Evolutionary conservation across 2,113 vertebrate genomes (phyloP).

Genomic region (Lepisosteus oculatus): DNA sequence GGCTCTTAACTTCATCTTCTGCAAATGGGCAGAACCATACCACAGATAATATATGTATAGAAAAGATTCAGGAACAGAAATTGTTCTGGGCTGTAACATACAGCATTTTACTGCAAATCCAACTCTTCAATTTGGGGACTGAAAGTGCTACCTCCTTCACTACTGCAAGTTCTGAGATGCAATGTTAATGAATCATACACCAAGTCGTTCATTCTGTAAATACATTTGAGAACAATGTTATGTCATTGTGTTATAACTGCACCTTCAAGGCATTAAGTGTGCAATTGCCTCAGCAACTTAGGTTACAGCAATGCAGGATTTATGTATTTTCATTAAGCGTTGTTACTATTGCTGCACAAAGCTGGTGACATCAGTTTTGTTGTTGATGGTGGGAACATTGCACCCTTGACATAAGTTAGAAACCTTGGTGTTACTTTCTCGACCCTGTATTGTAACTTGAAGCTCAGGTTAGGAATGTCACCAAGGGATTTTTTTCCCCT

Average conservation of each 20-base stretch:
- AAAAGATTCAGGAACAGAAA: neutral
- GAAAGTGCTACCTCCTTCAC: slow-evolving; percentile 16
- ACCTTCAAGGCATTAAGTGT: neutral
- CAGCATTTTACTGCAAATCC: too few species aligned
- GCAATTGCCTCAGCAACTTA: slow-evolving; percentile 38
- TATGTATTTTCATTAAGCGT: slow-evolving; percentile 71
- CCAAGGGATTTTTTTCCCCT: too few species aligned
- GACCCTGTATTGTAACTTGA: too few species aligned
- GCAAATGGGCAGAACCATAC: too few species aligned
- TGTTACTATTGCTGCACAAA: slow-evolving; percentile 54
- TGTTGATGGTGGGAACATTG: slow-evolving; percentile 40
- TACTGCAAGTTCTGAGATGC: slow-evolving; percentile 28
- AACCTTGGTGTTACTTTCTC: too few species aligned
- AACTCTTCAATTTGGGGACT: neutral
- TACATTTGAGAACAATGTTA: slow-evolving; percentile 27
- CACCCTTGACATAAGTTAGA: slow-evolving; percentile 31
- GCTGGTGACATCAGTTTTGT: slow-evolving; percentile 33
- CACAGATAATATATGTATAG: too few species aligned
- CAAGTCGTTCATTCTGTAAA: slow-evolving; percentile 29
- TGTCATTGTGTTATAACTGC: neutral
- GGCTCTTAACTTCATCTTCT: too few species aligned
- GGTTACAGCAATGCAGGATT: slow-evolving; percentile 53
- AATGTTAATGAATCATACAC: slow-evolving; percentile 48
- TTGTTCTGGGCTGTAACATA: neutral
- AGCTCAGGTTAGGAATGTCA: too few species aligned